phyloP scores from a whole-genome alignment of 1,140 invertebrate genomes.

The Aphaenogaster floridana region DNA sequence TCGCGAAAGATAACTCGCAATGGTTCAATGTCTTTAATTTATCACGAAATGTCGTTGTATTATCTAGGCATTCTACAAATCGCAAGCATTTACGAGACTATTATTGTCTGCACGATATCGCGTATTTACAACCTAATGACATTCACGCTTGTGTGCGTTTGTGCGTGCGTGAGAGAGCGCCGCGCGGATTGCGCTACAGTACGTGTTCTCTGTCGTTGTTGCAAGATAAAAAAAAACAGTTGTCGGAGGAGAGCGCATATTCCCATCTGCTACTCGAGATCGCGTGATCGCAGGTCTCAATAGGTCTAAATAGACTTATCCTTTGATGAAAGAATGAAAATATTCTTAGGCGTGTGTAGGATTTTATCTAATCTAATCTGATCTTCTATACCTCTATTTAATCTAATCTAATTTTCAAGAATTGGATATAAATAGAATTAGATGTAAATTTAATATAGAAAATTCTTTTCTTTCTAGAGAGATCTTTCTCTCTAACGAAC shows the following conservation, averaged over 20 bases:
- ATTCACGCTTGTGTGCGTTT: conserved; percentile 15
- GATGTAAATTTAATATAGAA: neutral
- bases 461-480: conserved; percentile 19
- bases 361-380: conserved; percentile 6
- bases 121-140: conserved; percentile 6
- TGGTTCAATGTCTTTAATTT: neutral
- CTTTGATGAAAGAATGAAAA: neutral
- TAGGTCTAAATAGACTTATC: conserved; percentile 18
- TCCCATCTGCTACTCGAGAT: neutral
- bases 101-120: conserved; percentile 33
- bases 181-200: neutral
- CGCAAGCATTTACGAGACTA: neutral
- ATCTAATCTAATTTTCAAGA: neutral
- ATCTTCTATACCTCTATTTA: neutral
- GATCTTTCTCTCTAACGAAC: neutral
- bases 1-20: neutral
- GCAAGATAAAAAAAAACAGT: neutral
- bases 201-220: neutral
- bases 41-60: neutral
- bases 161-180: neutral
- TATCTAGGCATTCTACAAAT: neutral
- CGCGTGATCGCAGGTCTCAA: neutral
- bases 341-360: neutral
- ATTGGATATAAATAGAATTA: neutral
- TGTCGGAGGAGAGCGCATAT: neutral